These are phyloP conservation scores for Anableps anableps DNA, from an alignment of 2,797 vertebrate species.

Conservation along the genomic window DNA sequence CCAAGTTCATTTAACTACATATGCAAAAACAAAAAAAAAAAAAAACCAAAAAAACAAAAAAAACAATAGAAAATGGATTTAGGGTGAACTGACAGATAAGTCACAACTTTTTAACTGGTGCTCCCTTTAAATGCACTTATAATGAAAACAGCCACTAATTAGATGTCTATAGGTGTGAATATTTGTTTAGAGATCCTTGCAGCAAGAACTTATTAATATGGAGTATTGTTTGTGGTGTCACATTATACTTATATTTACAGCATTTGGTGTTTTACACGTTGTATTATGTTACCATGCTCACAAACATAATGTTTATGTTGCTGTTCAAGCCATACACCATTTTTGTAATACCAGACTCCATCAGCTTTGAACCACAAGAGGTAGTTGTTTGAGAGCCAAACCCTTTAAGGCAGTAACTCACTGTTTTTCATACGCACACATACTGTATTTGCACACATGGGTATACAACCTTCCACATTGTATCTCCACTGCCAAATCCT, in stretches of 20 bases:
- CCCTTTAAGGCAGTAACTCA: slow-evolving; percentile 49
- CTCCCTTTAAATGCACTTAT: neutral
- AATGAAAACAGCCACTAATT: neutral
- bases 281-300: neutral
- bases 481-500: slow-evolving; percentile 55
- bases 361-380: slow-evolving; percentile 53
- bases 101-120: neutral
- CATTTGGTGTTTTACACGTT: neutral
- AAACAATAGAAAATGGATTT: neutral
- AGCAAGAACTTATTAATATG: neutral
- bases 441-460: slow-evolving; percentile 19
- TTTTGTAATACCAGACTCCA: slow-evolving; percentile 53
- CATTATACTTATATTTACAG: neutral
- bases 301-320: slow-evolving; percentile 26
- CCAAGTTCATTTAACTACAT: neutral
- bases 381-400: slow-evolving; percentile 51
- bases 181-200: neutral
- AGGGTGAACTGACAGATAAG: neutral
- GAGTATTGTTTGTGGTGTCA: neutral
- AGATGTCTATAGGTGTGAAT: neutral
- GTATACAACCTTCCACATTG: slow-evolving; percentile 32
- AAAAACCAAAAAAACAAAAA: neutral
- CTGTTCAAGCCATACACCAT: slow-evolving; percentile 50
- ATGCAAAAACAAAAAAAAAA: neutral
- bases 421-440: slow-evolving; percentile 11